Percentiles rank a stretch among this genome's conserved stretches.
Conservation (phyloP, 1,140 invertebrate species). For the Drosophila malerkotliana region DNA sequence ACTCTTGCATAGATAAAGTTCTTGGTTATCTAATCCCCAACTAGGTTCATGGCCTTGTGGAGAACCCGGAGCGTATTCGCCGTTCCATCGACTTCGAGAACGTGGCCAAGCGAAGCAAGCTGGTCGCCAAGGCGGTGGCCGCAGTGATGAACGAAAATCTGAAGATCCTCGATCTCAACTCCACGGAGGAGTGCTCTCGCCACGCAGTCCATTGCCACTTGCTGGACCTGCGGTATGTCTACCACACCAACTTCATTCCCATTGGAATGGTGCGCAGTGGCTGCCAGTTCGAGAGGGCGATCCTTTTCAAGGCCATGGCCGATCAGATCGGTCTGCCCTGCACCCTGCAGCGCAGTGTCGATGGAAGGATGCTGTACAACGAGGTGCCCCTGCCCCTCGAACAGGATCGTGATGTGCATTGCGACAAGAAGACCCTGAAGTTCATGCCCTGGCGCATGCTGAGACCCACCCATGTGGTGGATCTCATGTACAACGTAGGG, state of each 20-base stretch:
- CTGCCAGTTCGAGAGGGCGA: constrained; percentile 86
- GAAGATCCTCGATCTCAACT: constrained; percentile 64
- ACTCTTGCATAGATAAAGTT: too few relatives aligned
- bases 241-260: constrained; percentile 85
- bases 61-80: constrained; percentile 63
- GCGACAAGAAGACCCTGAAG: constrained; percentile 71
- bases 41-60: constrained; percentile 58
- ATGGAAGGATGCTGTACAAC: constrained; percentile 86
- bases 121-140: constrained; percentile 67
- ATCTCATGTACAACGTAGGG: constrained; percentile 86
- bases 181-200: constrained; percentile 80
- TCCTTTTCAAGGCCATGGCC: constrained; percentile 88
- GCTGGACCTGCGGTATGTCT: constrained; percentile 65
- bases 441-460: constrained; percentile 86
- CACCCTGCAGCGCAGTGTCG: constrained; percentile 85
- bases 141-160: constrained; percentile 53
- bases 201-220: constrained; percentile 84
- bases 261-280: constrained; percentile 86
- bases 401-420: constrained; percentile 65
- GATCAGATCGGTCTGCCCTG: constrained; percentile 87
- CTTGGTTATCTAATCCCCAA: background rate
- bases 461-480: constrained; percentile 86
- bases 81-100: constrained; percentile 75
- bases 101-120: constrained; percentile 62
- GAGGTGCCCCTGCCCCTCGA: constrained; percentile 86